phyloP scores from a whole-genome alignment of 1,140 invertebrate species.

The Apis cerana region DNA sequence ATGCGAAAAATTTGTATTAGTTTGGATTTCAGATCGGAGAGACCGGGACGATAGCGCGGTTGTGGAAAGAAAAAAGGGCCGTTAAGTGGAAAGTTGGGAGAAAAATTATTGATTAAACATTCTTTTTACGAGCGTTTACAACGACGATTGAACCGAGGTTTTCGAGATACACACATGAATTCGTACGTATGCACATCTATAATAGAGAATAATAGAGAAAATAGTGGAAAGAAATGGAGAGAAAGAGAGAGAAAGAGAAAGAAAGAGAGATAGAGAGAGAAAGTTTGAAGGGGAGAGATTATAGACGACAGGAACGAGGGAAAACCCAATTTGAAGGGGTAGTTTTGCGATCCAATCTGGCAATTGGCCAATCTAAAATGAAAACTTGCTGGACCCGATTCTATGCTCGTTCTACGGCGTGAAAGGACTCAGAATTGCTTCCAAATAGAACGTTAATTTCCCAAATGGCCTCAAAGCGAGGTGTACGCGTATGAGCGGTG shows the following conservation, averaged over 20 bases:
- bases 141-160: neutral
- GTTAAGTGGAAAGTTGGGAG: slow-evolving; percentile 15
- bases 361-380: slow-evolving; percentile 55
- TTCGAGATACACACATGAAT: neutral
- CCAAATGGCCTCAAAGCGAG: neutral
- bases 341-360: slow-evolving; percentile 64
- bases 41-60: neutral
- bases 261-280: neutral
- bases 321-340: slow-evolving; percentile 57
- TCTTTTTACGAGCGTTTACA: slow-evolving; percentile 22
- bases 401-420: neutral
- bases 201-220: too few relatives aligned
- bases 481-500: neutral
- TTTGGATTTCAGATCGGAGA: neutral
- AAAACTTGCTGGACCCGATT: slow-evolving; percentile 56
- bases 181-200: neutral
- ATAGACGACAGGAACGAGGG: slow-evolving; percentile 33
- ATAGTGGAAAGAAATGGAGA: slow-evolving; percentile 16
- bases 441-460: slow-evolving; percentile 42
- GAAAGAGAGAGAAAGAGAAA: neutral
- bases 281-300: slow-evolving; percentile 29
- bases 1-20: neutral
- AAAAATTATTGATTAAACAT: slow-evolving; percentile 38
- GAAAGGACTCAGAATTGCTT: slow-evolving; percentile 27
- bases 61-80: neutral